Base-by-base conservation (phyloP, 2,113 vertebrate species). In the Phylloscopus trochiloides region DNA sequence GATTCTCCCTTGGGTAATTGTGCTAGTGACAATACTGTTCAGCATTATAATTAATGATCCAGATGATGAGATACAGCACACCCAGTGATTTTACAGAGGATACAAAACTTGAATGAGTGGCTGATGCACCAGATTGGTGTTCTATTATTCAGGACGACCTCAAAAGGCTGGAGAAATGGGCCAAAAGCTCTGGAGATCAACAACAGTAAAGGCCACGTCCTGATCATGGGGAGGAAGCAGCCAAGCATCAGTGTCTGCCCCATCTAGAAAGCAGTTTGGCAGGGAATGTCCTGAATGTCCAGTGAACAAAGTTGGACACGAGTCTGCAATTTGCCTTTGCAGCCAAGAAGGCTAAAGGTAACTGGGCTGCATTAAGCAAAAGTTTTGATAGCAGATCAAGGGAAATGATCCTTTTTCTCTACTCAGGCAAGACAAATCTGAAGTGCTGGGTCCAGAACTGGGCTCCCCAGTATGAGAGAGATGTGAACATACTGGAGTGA, bases 231-330 rank as follows among this genome's bases (percentile, higher is more conserved):
- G 40, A 63, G 5, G 24, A 88, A 67, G 12, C 85, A 55, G 5
- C 2, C 28, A 45, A 12, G 6, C 7, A 17, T 14, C 28, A 52
- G 22, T 6, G 28, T 13, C 32, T 13, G 17, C 1, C 12, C n/a
- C 24, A 31, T 21, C 24, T 61, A n/a, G 24, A 61, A 47, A 54
- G 14, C 9, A 67, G 58, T 14, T 47, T 55, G 29, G 24, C 25
- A 72, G 3, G 18, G 17, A 86, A 63, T 16, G 5, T 14, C 10
- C 14, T 38, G 13, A 14, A 6, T 59, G 43, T 63, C n/a, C 52
- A 0, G 14, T 43, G 57, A 24, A 73, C 3, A 17, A 88, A 47
- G 12, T 3, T 32, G 22, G 14, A 59, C 28, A 32, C 0, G 0
- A 92, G 36, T 8, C 36, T 61, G 21, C 5, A 72, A 26, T 19